These are phyloP conservation scores for Tadarida brasiliensis DNA, from an alignment of 2,797 vertebrate genomes.

Conservation along the genomic window DNA sequence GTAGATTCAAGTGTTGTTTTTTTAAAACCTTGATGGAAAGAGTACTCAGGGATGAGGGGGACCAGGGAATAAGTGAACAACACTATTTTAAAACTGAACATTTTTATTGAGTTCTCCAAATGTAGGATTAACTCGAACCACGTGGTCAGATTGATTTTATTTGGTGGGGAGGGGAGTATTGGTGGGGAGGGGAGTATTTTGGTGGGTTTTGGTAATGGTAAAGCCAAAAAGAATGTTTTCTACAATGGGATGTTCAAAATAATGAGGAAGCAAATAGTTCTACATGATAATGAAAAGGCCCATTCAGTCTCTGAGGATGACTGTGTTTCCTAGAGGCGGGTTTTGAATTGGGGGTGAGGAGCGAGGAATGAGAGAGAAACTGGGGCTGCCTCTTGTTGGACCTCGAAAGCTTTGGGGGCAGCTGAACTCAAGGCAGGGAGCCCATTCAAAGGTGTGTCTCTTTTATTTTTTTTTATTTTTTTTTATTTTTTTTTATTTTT, in stretches of 20 bases:
- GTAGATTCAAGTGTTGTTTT: background rate
- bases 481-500: too few relatives aligned
- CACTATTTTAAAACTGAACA: background rate
- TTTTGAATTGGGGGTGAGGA: background rate
- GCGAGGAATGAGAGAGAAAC: background rate
- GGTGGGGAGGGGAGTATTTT: background rate
- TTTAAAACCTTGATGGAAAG: background rate
- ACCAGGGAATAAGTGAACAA: background rate
- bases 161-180: accelerated
- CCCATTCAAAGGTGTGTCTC: background rate
- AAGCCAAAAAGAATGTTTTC: background rate
- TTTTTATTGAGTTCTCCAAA: constrained; percentile 49
- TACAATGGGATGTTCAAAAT: background rate
- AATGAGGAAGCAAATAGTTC: background rate
- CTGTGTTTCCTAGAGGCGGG: background rate
- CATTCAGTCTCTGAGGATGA: background rate
- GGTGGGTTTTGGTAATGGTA: background rate
- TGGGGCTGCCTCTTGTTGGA: background rate
- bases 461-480: too few relatives aligned
- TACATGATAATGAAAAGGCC: background rate
- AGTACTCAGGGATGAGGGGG: background rate
- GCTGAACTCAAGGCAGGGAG: background rate
- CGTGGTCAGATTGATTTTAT: background rate
- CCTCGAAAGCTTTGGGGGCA: background rate
- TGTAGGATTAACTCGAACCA: background rate